Evolutionary conservation across 2,797 vertebrate genomes (phyloP), one percentile per base, ranked within the genome.

Genomic region (Argya squamiceps): DNA sequence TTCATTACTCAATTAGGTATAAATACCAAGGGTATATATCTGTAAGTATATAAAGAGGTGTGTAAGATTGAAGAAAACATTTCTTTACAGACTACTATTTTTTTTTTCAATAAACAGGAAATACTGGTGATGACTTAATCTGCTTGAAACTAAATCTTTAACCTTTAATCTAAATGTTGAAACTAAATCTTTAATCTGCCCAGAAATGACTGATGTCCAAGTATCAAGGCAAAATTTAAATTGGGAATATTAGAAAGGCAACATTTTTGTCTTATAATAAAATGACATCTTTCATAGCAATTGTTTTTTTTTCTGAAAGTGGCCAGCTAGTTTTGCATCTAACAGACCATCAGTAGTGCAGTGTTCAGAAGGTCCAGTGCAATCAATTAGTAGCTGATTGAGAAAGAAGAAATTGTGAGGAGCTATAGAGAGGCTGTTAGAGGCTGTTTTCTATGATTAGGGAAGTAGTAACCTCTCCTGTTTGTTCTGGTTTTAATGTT

Each of bases 261-360:
- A 23, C 2, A 24, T 13, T 41, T 80, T 74, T 32, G 1, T 23
- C 21, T 46, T 63, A 19, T 24, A 53, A 30, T 47, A 29, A 80
- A 52, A 16, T 49, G 21, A 7, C 2, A 8, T 32, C 2, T 89
- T 70, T n/a, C 12, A 55, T 7, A 65, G 3, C 2, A 59, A 11
- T 39, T 34, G 15, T 17, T 52, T 65, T 65, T 70, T 69, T n/a
- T 16, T 36, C 24, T 68, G 58, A 41, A 36, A 8, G 15, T 23
- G 79, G 36, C 37, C 23, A 32, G 9, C 11, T 26, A 47, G 20
- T 50, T 71, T 83, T 89, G 17, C 18, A 43, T 41, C 24, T 32
- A 2, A 8, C 7, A 29, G 27, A 30, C 4, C 0, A 2, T 36
- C 27, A 37, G 17, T 12, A 63, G 4, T 6, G 12, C 32, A 34